phyloP scores from a whole-genome alignment of 2,113 vertebrate species.

The Aldabrachelys gigantea region DNA sequence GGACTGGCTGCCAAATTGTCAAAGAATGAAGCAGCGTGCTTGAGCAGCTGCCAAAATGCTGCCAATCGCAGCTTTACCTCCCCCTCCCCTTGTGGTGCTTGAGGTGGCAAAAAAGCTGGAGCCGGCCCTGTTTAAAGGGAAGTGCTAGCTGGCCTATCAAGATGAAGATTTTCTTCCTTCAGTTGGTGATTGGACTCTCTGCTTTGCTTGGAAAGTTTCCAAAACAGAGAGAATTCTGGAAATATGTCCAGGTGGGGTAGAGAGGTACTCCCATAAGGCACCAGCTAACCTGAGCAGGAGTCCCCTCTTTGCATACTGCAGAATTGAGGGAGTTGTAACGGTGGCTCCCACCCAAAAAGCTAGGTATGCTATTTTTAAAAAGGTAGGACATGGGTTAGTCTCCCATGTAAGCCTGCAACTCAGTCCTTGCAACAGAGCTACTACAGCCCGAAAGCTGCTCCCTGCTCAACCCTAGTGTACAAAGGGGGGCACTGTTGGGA shows the following conservation, averaged over 20 bases:
- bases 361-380: background rate
- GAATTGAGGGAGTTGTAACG: background rate
- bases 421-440: too few species aligned
- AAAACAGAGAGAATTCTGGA: background rate
- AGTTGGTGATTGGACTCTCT: background rate
- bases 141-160: background rate
- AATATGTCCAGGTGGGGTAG: background rate
- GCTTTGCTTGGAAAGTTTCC: background rate
- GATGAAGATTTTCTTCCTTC: background rate
- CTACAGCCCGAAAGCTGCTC: too few species aligned
- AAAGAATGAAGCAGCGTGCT: too few species aligned
- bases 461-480: too few species aligned
- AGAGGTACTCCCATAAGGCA: background rate
- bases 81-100: too few species aligned
- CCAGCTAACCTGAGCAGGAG: background rate
- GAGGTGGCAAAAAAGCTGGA: too few species aligned
- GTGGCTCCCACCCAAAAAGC: background rate
- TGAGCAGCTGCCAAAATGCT: too few species aligned
- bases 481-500: too few species aligned
- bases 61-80: too few species aligned
- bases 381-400: background rate
- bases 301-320: background rate
- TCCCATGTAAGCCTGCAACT: background rate
- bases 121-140: background rate
- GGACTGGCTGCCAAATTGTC: too few species aligned